Percentiles rank a stretch among this genome's conserved stretches.
These are phyloP conservation scores for Gasterosteus aculeatus DNA, from an alignment of 2,113 vertebrate species.

Conservation along the genomic window DNA sequence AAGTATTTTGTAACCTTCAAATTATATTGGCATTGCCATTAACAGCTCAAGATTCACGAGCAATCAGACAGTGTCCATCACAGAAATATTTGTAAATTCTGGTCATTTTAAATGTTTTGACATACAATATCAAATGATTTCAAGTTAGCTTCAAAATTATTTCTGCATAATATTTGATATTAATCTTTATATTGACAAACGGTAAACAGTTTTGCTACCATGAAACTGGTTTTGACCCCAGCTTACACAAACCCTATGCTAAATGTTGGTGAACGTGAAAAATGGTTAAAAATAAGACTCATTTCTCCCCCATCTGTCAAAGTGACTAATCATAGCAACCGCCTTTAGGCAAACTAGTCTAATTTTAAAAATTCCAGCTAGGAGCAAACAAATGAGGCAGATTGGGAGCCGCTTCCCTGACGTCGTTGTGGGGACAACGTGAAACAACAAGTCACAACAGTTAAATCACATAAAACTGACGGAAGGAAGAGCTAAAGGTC, in stretches of 20 bases:
- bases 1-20: not conserved
- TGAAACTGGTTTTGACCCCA: not conserved
- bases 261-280: constrained; percentile 26
- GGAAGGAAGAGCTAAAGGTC: not conserved
- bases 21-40: not conserved
- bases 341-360: not conserved
- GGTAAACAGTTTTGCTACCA: not conserved
- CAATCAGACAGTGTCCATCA: not conserved
- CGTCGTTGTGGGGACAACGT: not conserved
- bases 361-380: constrained; percentile 13
- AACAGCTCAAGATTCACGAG: not conserved
- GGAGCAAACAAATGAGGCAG: not conserved
- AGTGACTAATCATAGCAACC: constrained; percentile 27
- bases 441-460: constrained; percentile 5
- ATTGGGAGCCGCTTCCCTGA: not conserved
- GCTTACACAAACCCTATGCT: not conserved
- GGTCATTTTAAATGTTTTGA: not conserved
- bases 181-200: not conserved
- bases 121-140: not conserved
- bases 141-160: not conserved
- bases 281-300: constrained; percentile 33
- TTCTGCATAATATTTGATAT: not conserved
- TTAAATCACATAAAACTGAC: not conserved
- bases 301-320: constrained; percentile 36
- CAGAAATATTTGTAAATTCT: not conserved